phyloP scores from a whole-genome alignment of 1,140 invertebrate species.

The Dreissena polymorpha region DNA sequence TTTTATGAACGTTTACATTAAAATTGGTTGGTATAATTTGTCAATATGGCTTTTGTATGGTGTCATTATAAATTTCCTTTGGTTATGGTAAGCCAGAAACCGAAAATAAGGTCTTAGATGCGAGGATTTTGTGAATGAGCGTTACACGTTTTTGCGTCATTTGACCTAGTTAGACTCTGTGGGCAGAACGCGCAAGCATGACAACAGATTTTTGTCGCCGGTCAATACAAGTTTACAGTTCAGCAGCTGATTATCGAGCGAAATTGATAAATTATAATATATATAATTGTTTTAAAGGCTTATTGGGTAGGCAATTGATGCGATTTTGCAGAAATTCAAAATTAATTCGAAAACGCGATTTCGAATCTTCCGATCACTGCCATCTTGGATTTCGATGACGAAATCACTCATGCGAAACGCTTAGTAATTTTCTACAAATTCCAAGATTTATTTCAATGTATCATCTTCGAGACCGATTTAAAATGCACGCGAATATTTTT shows the following conservation, averaged over 20 bases:
- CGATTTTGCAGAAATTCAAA: not conserved
- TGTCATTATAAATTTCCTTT: not conserved
- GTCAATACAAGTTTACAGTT: not conserved
- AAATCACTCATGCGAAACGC: constrained; percentile 40
- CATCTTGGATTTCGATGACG: constrained; percentile 45
- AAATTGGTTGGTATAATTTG: not conserved
- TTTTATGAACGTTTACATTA: constrained; percentile 3
- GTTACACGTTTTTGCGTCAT: constrained; percentile 55
- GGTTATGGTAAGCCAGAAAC: not conserved
- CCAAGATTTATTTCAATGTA: not conserved
- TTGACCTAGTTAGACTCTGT: constrained; percentile 45
- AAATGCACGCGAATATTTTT: no score
- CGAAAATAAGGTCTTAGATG: not conserved
- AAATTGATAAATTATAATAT: no score
- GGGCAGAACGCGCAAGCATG: constrained; percentile 1
- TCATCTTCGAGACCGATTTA: no score
- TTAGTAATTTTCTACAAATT: constrained; percentile 13
- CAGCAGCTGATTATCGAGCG: no score
- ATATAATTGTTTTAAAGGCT: no score
- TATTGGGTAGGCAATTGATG: no score
- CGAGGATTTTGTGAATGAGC: not conserved
- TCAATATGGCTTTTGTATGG: not conserved
- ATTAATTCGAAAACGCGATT: not conserved
- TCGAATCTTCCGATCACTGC: constrained; percentile 19
- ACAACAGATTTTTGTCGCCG: not conserved